A percentile compares a stretch with the other conserved stretches of the same genome.
These are phyloP conservation scores for Macaria liturata DNA, from an alignment of 2,888 invertebrate genomes.

Conservation along the genomic window DNA sequence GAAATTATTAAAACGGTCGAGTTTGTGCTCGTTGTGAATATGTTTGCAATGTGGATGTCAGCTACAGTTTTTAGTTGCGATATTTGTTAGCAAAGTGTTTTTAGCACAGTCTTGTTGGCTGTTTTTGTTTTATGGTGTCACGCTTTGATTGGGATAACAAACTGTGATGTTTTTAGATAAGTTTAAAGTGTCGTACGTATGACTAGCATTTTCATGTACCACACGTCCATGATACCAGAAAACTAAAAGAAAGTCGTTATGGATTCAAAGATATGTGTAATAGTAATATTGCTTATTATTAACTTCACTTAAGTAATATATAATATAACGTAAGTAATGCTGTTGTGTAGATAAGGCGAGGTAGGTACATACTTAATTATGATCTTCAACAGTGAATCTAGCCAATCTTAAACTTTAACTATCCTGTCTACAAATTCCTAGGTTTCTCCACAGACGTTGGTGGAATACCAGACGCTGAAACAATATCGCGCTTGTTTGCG, in stretches of 20 bases:
- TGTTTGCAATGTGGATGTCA: conserved; percentile 21
- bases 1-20: conserved; percentile 43
- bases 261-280: too few species aligned
- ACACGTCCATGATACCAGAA: too few species aligned
- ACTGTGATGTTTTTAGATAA: neutral
- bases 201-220: too few species aligned
- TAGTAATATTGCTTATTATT: too few species aligned
- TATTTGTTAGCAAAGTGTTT: conserved; percentile 8
- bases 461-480: conserved; percentile 47
- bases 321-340: too few species aligned
- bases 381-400: too few species aligned
- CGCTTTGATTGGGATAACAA: conserved; percentile 8
- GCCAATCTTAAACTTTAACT: too few species aligned
- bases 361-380: too few species aligned
- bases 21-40: conserved; percentile 28
- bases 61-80: conserved; percentile 10
- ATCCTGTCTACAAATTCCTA: conserved; percentile 34
- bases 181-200: too few species aligned
- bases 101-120: conserved; percentile 6
- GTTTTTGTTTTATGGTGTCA: conserved; percentile 1
- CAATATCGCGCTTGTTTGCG: conserved; percentile 58
- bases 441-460: conserved; percentile 27
- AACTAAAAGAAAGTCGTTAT: too few species aligned
- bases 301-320: too few species aligned
- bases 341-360: too few species aligned